Conservation (phyloP, 2,797 vertebrate genomes). For the Myripristis jacobus region DNA sequence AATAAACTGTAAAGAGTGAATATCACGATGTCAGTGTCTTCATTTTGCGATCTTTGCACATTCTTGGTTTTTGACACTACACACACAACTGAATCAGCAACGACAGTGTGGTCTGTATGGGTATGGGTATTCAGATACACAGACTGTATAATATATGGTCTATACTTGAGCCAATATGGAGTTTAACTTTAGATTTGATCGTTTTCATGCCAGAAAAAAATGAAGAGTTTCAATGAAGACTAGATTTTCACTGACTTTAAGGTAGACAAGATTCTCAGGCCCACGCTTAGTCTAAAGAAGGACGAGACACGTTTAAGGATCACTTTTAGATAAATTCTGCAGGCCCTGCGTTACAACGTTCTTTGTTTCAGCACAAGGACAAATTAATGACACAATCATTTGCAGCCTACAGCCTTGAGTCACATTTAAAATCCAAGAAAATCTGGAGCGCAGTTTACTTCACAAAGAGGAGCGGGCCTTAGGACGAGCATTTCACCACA, state of each 20-base stretch:
- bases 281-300: background rate
- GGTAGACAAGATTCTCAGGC: background rate
- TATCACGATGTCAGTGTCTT: constrained; percentile 36
- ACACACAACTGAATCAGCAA: no score
- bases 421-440: background rate
- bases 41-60: constrained; percentile 10
- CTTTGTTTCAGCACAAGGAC: background rate
- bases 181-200: no score
- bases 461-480: no score
- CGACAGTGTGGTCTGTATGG: no score
- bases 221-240: no score
- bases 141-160: no score
- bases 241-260: background rate
- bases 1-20: constrained; percentile 78
- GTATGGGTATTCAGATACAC: no score
- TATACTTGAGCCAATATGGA: no score
- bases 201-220: no score
- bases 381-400: no score
- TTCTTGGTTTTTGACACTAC: background rate
- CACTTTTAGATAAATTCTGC: constrained; percentile 11
- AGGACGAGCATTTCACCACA: background rate
- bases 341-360: background rate
- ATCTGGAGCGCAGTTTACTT: no score
- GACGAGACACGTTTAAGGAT: no score
- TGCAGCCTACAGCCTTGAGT: background rate